A percentile compares a stretch with the other conserved stretches of the same genome.
phyloP scores from a whole-genome alignment of 92 coral and sea anemone species.

The Epizoanthus ramosus region DNA sequence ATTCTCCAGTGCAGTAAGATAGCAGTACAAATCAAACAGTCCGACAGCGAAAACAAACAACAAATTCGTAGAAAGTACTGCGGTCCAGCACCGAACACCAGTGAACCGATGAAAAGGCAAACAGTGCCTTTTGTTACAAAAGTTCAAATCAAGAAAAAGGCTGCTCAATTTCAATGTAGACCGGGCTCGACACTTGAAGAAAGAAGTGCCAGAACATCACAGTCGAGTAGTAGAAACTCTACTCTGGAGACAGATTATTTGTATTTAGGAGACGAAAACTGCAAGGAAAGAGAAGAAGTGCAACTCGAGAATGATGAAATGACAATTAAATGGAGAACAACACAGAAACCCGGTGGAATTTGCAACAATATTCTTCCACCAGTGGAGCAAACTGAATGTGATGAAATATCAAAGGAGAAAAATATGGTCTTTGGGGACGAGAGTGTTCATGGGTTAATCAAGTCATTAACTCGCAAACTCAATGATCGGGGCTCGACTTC shows the following conservation, averaged over 20 bases:
- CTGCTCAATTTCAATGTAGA: neutral
- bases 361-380: constrained; percentile 4
- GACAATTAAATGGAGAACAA: neutral
- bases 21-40: constrained; percentile 40
- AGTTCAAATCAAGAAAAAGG: constrained; percentile 67
- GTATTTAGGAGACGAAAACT: neutral
- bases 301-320: neutral
- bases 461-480: constrained; percentile 56
- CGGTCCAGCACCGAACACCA: constrained; percentile 9
- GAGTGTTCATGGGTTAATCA: constrained; percentile 45
- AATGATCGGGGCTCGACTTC: constrained; percentile 49
- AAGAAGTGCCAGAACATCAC: neutral
- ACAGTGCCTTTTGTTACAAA: constrained; percentile 68
- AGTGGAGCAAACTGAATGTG: constrained; percentile 1
- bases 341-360: neutral
- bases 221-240: constrained; percentile 13
- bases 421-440: neutral
- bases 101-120: constrained; percentile 9
- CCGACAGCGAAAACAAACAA: constrained; percentile 17
- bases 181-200: neutral
- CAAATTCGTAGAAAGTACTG: constrained; percentile 44
- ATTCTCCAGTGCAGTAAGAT: constrained; percentile 59
- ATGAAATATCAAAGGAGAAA: neutral
- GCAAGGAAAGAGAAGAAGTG: constrained; percentile 1
- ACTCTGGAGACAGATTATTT: neutral